Base-by-base conservation (phyloP, 2,888 invertebrate species). In the Polydrusus tereticollis region DNA sequence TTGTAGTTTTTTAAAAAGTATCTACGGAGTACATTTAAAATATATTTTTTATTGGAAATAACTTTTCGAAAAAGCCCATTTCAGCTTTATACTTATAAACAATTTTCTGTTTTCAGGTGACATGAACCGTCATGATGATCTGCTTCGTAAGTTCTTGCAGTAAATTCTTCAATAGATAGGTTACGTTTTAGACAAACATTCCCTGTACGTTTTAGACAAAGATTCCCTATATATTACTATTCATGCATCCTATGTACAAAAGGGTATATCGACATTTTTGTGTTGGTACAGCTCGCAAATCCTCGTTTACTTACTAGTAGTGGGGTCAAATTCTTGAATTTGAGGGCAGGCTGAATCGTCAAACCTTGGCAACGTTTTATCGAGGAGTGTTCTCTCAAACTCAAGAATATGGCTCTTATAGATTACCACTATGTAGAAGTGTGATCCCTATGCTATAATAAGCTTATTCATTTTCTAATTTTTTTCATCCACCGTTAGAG, bases 101-200 rank as follows among this genome's bases (percentile, higher is more conserved):
- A 69, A 67, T 76, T 77, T 79, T 81, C 78, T 81, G 78, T 81
- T 89, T 89, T 78, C 89, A 93, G 92, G 92, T 89, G 92, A 93
- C 87, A 89, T 92, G 83, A 91, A 91, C 45, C 89, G 91, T 83
- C 89, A 91, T 80, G 92, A 93, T 85, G 92, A 92, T 83, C 89
- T 90, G 80, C 92, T 90, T 86, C 88, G 93, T 93, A 88, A 93
- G 93, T 93, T 78, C 69, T 71, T 75, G 45, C 65, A 68, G 71
- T 62, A 60, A 60, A 67, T 67, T 60, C 14, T 57, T 33, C 20
- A 26, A 43, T 66, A 43, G 43, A 18, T 55, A 43, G 33, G 43
- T 57, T 55, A 45, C 57, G 57, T 69, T 64, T 57, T n/a, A n/a
- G n/a, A n/a, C n/a, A n/a, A n/a, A n/a, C n/a, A n/a, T n/a, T n/a